Evolutionary conservation across 2,888 invertebrate genomes (phyloP).

Genomic region (Oxytorus armatus): DNA sequence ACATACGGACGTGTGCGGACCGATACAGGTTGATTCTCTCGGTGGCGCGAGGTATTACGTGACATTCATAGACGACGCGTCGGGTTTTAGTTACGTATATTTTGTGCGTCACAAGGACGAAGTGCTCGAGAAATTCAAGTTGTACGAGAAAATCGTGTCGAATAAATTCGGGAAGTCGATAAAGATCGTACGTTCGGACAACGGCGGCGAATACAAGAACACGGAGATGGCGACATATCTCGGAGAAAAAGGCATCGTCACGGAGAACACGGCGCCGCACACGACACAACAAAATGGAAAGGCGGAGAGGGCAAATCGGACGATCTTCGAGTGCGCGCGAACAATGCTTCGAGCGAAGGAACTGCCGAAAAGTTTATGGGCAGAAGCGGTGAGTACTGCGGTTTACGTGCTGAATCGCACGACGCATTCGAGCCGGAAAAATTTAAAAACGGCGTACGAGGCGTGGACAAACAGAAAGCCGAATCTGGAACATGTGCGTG

Average conservation of each 20-base stretch:
- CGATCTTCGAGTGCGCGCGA: constrained; percentile 73
- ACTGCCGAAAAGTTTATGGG: constrained; percentile 67
- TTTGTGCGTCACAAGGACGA: constrained; percentile 66
- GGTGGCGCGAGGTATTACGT: too few relatives aligned
- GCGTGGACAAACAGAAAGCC: constrained; percentile 69
- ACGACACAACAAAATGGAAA: constrained; percentile 76
- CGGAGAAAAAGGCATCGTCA: constrained; percentile 67
- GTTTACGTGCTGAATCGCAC: constrained; percentile 62
- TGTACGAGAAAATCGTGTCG: too few relatives aligned
- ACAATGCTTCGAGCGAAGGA: too few relatives aligned
- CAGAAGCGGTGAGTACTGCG: constrained; percentile 72
- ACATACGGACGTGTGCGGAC: too few relatives aligned
- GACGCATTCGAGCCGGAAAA: constrained; percentile 20
- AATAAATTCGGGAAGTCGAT: constrained; percentile 54
- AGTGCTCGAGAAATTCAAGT: constrained; percentile 61
- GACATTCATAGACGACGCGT: too few relatives aligned
- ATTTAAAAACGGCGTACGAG: too few relatives aligned
- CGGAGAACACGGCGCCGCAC: constrained; percentile 70
- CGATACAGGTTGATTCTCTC: too few relatives aligned
- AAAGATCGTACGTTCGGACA: constrained; percentile 62
- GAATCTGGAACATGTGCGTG: constrained; percentile 58
- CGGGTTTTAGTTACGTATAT: too few relatives aligned
- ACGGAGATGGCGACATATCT: constrained; percentile 6
- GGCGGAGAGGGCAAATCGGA: constrained; percentile 74
- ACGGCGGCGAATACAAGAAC: constrained; percentile 62